Evolutionary conservation across 2,113 vertebrate species (phyloP), one percentile per base, ranked within the genome.

Genomic region (Antechinus flavipes): DNA sequence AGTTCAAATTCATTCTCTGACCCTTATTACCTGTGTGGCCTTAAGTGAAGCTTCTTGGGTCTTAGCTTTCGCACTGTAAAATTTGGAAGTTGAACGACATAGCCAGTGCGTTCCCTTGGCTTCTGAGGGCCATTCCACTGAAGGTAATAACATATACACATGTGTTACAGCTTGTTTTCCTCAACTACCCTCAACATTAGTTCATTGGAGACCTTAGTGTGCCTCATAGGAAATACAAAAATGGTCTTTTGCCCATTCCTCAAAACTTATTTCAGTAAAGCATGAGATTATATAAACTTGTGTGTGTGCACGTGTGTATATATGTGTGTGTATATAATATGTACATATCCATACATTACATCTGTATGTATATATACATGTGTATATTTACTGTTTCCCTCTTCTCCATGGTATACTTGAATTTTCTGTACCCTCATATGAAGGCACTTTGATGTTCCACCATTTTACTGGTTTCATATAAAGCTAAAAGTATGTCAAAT

Each of bases 381-480:
- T 42, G 42, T 42, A 42, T 47, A 47, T 47, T 47, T 92, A 30
- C 50, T 47, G 91, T 47, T 55, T 35, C 2, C 89, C 53, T 5
- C 23, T 50, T 61, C 55, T 55, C 89, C 55, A 54, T 25, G 25
- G 0, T 76, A 19, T 54, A 52, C 54, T 90, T 91, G n/a, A 93
- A 91, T n/a, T 10, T 42, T 55, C 12, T 35, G 54, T 90, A 91
- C 23, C 26, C 46, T 94, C 55, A 12, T 16, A 53, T 30, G 22
- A 9, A 50, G 90, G 24, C 47, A 27, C 24, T 49, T 54, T 92
- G 11, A 10, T 89, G 7, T 91, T 56, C 89, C 50, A 54, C 24
- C 14, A 0, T 54, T 94, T 94, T 84, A 91, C 47, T 92, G 89
- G 22, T 94, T 68, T 47, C 19, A 58, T 52, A 42, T 84, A 95